Evolutionary conservation across 1,140 invertebrate species (phyloP), one percentile per base, ranked within the genome.

Genomic region (Heliothis subflexa): DNA sequence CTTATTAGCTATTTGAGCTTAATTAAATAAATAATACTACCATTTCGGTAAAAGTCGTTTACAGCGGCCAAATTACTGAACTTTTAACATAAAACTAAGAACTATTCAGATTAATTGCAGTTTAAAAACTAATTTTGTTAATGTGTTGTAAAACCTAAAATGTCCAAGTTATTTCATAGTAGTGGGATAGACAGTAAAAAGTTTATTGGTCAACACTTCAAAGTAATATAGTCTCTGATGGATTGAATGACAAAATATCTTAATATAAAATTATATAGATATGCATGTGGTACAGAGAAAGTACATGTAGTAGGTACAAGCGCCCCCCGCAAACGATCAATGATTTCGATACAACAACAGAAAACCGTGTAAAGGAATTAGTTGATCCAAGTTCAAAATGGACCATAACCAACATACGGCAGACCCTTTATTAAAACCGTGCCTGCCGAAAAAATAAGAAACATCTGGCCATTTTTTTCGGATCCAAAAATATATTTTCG

Each of bases 21-120:
- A 72, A 54, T 55, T 72, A 72, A 70, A 68, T 68, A 68, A 49
- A 25, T 13, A 68, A 68, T 18, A 28, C n/a, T 3, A 50, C 49
- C n/a, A 33, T 62, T 62, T 62, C n/a, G 10, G 14, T 12, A 40
- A n/a, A 25, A 50, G 11, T 1, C 21, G 21, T 50, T 52, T 66
- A 66, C 62, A 66, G 16, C 62, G 45, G 28, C 40, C 21, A n/a
- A 71, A 50, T 71, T 54, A 71, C 47, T 71, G 3, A 71, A 71
- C 66, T 54, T 64, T 47, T 16, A 76, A 77, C 47, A 79, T 77
- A 79, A 82, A 85, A 83, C 80, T 81, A 82, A 83, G n/a, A 16
- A 66, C 49, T 50, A 45, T 25, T 52, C 52, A 21, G 62, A 66
- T 55, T 55, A 47, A 66, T n/a, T 66, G 16, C 40, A 47, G 18